Base-by-base conservation (phyloP, 37 sponge, comb jelly and placozoan species). In the Agelas oroides region DNA sequence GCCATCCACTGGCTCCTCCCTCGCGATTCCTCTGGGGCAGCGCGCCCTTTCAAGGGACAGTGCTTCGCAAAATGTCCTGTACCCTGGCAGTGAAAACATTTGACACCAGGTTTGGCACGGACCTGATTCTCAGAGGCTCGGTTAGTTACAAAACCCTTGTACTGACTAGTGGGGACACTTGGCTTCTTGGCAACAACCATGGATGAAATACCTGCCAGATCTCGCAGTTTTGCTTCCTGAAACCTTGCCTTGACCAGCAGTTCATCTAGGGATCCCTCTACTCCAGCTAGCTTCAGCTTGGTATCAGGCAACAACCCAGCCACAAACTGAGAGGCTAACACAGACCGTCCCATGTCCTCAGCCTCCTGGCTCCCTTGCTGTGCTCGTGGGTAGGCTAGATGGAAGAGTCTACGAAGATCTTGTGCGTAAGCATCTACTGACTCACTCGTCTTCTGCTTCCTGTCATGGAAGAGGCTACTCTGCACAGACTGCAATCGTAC, bases 361-460 rank as follows among this genome's bases (percentile, higher is more conserved):
- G 77, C 77, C 35, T 83, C 81, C 16, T 74, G 31, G 46, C 67
- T 73, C 1, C 76, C 76, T 41, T 75, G 76, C 15, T 31, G 67
- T 21, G 66, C 65, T 33, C 37, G 25, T 14, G 76, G 68, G 36
- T 86, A 86, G 25, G 87, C 87, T 60, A 36, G 56, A 34, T 59
- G n/a, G 34, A 78, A 86, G 19, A 86, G 73, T 17, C 27, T 27
- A 8, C 71, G 71, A 11, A 86, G 73, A 11, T 86, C 87, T 34
- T 86, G 87, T 3, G 87, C 87, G 52, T 70, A 86, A 53, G 13
- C 59, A 32, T 78, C 79, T 15, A 86, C 87, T 2, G 53, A 21
- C 24, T 86, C 87, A 11, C 2, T 19, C 2, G 79, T 23, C 6
- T 46, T 24, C 46, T 86, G 79, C 56, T 71, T 76, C 78, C 79